Evolutionary conservation across 2,797 vertebrate genomes (phyloP), one percentile per base, ranked within the genome.

Genomic region (Arnoldichthys spilopterus): DNA sequence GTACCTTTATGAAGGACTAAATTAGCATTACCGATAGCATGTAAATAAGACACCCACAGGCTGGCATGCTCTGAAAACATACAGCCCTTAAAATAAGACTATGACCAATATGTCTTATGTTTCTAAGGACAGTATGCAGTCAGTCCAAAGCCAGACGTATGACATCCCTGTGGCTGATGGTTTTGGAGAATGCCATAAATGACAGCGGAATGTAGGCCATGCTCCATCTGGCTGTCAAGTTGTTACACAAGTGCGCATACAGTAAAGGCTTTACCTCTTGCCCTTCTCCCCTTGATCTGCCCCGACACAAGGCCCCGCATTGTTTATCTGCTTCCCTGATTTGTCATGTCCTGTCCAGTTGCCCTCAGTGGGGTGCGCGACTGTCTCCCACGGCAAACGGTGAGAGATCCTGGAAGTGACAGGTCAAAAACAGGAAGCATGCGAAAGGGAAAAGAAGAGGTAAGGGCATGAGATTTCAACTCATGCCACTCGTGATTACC

Each of bases 401-500:
- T 56, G 69, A 72, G 51, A 22, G n/a, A 54, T 56, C 32, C n/a
- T 34, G 51, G 51, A 72, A 54, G 51, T 56, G 69, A 72, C 69
- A 72, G 30, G 69, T 40, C 69, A 34, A 24, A 72, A 72, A 22
- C 69, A 40, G 69, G 69, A 72, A 56, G 12, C 51, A 69, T 51
- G 43, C 12, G 61, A 49, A 49, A 22, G 32, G 67, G 61, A 37
- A 58, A 18, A n/a, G 11, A 15, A 6, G 26, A 16, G 49, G 61
- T 18, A 62, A 67, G 49, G 64, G 74, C 28, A 54, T 71, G 51
- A 16, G 26, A 72, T 56, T 37, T 13, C 51, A 24, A 53, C 8
- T 12, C 22, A 47, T 40, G 69, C 34, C 69, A 56, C 51, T 15
- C 8, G 32, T 37, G 51, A 34, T 72, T 18, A 72, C 49, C n/a